Evolutionary conservation across 2,113 vertebrate genomes (phyloP).

Genomic region (Hylia prasina): DNA sequence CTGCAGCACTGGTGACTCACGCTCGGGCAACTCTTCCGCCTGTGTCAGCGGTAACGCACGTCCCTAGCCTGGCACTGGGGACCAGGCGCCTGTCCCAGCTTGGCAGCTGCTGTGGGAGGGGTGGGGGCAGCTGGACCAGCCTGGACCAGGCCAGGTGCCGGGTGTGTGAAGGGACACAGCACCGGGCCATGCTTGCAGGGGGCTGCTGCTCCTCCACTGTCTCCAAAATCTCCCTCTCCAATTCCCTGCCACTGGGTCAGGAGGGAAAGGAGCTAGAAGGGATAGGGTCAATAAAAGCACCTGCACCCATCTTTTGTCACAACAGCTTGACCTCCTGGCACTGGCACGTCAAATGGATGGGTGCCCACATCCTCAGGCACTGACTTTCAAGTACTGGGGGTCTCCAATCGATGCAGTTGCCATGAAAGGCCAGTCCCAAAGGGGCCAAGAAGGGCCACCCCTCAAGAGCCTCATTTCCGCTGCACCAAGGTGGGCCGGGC

Average conservation of each 20-base stretch:
- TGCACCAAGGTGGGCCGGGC: background rate
- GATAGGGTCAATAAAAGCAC: background rate
- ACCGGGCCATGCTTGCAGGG: fast-evolving
- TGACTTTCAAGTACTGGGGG: no score
- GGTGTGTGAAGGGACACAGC: background rate
- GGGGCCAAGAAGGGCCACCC: background rate
- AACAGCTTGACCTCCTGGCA: background rate
- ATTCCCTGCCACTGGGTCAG: background rate
- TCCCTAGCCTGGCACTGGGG: background rate
- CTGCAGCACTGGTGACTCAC: slow-evolving; percentile 34
- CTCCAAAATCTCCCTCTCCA: background rate
- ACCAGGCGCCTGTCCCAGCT: background rate
- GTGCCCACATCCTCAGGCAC: background rate
- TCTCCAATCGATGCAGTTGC: background rate
- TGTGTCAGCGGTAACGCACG: background rate
- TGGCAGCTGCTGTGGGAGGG: background rate
- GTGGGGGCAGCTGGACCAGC: background rate
- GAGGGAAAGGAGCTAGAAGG: background rate
- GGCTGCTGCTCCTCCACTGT: background rate
- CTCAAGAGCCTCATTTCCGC: background rate
- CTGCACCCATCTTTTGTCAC: background rate
- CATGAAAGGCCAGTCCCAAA: background rate
- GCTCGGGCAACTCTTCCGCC: background rate
- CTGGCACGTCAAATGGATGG: background rate
- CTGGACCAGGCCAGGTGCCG: background rate